Evolutionary conservation across 2,113 vertebrate species (phyloP).

Genomic region (Microtus pennsylvanicus): DNA sequence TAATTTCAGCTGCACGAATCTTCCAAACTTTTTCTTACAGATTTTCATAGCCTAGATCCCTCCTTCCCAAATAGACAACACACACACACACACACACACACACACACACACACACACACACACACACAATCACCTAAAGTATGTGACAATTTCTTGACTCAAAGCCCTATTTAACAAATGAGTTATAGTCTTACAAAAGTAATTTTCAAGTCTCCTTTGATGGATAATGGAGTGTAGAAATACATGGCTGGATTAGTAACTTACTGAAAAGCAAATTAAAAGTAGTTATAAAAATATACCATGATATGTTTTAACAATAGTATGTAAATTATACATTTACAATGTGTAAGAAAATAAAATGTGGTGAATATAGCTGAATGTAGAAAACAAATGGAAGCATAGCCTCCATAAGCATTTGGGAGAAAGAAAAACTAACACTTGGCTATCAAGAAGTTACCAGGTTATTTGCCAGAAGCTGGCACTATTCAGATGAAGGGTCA

Average conservation of each 20-base stretch:
- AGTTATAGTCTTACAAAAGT: neutral
- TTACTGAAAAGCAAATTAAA: conserved; percentile 24
- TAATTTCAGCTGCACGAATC: conserved; percentile 27
- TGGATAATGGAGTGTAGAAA: neutral
- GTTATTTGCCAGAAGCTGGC: neutral
- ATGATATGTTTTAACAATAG: neutral
- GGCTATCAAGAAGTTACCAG: neutral
- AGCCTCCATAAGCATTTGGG: neutral
- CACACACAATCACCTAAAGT: neutral
- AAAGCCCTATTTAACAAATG: conserved; percentile 6
- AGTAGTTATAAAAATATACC: neutral
- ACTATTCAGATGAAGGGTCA: neutral
- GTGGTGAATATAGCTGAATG: neutral
- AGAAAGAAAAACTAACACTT: neutral
- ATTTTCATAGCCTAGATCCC: neutral
- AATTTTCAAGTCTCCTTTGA: neutral
- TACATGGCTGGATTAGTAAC: neutral
- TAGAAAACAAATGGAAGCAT: neutral
- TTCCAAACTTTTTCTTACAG: neutral
- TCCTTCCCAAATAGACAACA: neutral
- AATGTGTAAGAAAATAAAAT: neutral
- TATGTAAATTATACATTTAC: conserved; percentile 4
- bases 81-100: neutral
- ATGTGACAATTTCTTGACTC: neutral
- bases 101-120: neutral